Evolutionary conservation across 2,888 invertebrate species (phyloP), one percentile per base, ranked within the genome.

Genomic region (Julus scandinavius): DNA sequence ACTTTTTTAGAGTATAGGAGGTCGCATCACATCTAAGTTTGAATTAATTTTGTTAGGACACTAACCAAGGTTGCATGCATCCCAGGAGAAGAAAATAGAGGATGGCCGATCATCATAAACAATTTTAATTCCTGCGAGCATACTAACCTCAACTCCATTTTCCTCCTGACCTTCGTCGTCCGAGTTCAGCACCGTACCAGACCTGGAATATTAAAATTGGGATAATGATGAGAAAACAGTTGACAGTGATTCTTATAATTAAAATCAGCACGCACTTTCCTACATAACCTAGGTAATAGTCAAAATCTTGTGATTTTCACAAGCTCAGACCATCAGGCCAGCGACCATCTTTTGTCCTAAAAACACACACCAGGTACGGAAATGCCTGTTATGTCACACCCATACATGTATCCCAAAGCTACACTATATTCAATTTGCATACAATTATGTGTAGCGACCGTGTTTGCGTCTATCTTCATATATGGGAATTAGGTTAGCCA

Each of bases 151-250:
- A 9, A 41, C 41, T 1, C 20, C 41, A 85, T 41, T 85, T 41
- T 85, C 85, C 0, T 85, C 85, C 20, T 85, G 85, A 85, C 85
- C 85, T 20, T 85, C 85, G 41, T 85, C 85, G 41, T 85, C 85
- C 41, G 85, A 85, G 41, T 85, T 85, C 85, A 41, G 17, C 85
- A 85, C 49, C 9, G 85, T 85, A n/a, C 85, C 49, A 6, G 85
- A 85, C 85, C 85, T 85, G n/a, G 17, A 85, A 20, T 1, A 72
- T 72, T 6, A 72, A 1, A 72, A 15, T 15, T 15, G 11, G 54
- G 54, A 54, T 29, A 72, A 29, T 29, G 11, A 72, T 72, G 29
- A 72, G 9, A 29, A 72, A 29, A 45, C 7, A 7, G 45, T 11
- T 9, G 72, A 72, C 20, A n/a, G 72, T 29, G 9, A 72, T 72